These are phyloP conservation scores for Crotalus helleri DNA, from an alignment of 2,113 vertebrate genomes.

Conservation along the genomic window DNA sequence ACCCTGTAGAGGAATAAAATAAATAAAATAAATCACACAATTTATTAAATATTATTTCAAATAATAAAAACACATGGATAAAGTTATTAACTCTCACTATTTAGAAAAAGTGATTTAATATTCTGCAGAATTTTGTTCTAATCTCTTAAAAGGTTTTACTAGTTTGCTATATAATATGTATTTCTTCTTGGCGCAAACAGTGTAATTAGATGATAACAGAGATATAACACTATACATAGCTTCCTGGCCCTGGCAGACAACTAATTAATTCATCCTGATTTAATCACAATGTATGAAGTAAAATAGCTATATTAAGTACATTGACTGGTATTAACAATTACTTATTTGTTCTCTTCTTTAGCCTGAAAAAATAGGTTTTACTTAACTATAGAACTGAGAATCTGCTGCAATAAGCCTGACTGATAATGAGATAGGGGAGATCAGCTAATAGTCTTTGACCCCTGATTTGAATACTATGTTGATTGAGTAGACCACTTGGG, in stretches of 20 bases:
- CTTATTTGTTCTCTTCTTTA: background rate
- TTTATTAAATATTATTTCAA: background rate
- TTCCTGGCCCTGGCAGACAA: background rate
- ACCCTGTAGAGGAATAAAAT: constrained; percentile 75
- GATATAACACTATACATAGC: background rate
- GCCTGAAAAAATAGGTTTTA: background rate
- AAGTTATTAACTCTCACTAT: background rate
- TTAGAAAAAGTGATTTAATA: background rate
- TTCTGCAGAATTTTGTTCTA: background rate
- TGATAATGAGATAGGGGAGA: background rate
- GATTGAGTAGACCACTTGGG: background rate
- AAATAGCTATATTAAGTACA: background rate
- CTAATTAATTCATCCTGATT: background rate
- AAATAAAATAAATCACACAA: constrained; percentile 27
- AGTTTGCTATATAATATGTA: background rate
- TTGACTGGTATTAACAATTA: background rate
- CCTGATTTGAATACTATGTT: background rate
- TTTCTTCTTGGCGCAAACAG: background rate
- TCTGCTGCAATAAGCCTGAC: background rate
- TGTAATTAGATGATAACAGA: background rate
- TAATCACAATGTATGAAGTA: background rate
- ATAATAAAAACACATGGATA: background rate
- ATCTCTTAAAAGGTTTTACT: background rate
- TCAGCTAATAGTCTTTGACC: background rate
- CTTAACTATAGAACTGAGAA: background rate